A percentile compares a stretch with the other conserved stretches of the same genome.
Conservation (phyloP, 1,140 invertebrate genomes). For the Ladona fulva region DNA sequence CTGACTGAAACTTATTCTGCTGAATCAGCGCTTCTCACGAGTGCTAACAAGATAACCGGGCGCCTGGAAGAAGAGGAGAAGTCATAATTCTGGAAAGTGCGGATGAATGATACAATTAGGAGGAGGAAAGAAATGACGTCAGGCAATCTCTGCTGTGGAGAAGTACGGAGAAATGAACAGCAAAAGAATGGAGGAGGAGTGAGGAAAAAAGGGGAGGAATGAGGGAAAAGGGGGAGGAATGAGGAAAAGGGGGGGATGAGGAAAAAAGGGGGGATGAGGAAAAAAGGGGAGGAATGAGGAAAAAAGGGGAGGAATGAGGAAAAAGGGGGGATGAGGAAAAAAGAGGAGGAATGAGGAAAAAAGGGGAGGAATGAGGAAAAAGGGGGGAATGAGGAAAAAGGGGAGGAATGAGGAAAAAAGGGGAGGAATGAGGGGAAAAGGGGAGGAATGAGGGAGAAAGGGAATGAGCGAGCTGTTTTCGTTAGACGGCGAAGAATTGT, state of each 20-base stretch:
- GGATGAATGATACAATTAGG: no score
- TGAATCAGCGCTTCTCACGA: no score
- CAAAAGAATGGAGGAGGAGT: background rate
- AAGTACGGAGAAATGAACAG: no score
- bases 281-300: background rate
- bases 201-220: background rate
- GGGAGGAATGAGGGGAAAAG: background rate
- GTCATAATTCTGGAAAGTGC: no score
- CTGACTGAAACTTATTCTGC: no score
- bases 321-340: background rate
- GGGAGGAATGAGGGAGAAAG: background rate
- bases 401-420: background rate
- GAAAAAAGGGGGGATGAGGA: background rate
- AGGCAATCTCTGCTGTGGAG: no score
- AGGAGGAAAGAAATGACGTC: no score
- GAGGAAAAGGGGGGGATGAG: background rate
- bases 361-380: background rate
- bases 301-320: background rate
- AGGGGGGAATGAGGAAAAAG: background rate
- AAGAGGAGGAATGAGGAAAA: background rate
- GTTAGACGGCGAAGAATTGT: background rate
- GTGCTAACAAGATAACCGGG: no score
- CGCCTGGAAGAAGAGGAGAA: no score
- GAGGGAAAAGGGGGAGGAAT: background rate
- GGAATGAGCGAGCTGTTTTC: background rate